Evolutionary conservation across 2,888 invertebrate species (phyloP).

Genomic region (Apotomis turbidana): DNA sequence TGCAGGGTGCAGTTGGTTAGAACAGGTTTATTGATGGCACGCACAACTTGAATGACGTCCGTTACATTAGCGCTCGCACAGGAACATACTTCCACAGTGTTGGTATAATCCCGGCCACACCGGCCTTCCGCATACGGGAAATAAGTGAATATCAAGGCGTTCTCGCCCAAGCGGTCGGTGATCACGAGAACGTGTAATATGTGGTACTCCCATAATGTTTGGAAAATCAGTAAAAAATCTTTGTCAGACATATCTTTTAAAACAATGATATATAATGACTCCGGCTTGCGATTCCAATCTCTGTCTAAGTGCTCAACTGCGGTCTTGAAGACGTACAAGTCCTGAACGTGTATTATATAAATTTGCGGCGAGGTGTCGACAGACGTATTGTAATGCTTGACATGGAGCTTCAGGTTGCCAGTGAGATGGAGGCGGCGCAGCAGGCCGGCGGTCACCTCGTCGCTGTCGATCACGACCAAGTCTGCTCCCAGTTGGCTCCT

Average conservation of each 20-base stretch:
- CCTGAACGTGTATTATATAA: slow-evolving; percentile 10
- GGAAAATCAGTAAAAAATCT: slow-evolving; percentile 26
- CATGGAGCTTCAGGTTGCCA: neutral
- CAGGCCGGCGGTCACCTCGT: neutral
- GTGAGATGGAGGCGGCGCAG: slow-evolving; percentile 8
- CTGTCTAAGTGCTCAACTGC: slow-evolving; percentile 24
- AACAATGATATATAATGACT: slow-evolving; percentile 31
- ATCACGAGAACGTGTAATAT: slow-evolving; percentile 34
- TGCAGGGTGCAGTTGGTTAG: slow-evolving; percentile 36
- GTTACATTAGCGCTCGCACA: slow-evolving; percentile 12
- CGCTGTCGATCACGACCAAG: slow-evolving; percentile 11
- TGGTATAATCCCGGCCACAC: slow-evolving; percentile 37
- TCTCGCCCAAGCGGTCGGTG: slow-evolving; percentile 4
- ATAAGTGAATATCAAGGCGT: slow-evolving; percentile 33
- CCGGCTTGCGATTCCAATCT: slow-evolving; percentile 36
- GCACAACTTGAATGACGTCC: neutral
- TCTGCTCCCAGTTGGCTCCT: slow-evolving; percentile 7
- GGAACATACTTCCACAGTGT: slow-evolving; percentile 32
- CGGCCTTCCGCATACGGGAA: slow-evolving; percentile 29
- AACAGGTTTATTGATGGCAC: slow-evolving; percentile 1
- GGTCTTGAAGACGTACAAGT: neutral
- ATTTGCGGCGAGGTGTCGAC: neutral
- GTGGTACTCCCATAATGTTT: slow-evolving; percentile 32
- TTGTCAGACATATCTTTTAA: slow-evolving; percentile 3
- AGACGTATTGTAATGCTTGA: neutral